These are phyloP conservation scores for Circaetus gallicus DNA, from an alignment of 2,113 vertebrate genomes.

Conservation along the genomic window DNA sequence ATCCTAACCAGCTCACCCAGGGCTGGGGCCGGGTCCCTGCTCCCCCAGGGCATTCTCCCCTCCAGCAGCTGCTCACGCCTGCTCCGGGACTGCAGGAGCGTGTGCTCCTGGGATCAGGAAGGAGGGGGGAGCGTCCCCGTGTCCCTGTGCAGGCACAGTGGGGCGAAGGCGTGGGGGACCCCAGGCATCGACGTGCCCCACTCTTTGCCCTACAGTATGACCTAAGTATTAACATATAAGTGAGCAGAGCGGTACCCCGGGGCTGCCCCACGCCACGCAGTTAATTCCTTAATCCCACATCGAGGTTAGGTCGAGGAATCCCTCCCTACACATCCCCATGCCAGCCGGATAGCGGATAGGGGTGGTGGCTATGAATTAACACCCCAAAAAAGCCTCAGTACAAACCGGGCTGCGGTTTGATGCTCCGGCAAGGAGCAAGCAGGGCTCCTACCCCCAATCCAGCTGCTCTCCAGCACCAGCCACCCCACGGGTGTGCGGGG, in stretches of 20 bases:
- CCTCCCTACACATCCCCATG: neutral
- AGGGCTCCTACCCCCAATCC: neutral
- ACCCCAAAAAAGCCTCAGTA: neutral
- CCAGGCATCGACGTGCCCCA: fast-evolving
- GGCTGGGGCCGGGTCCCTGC: neutral
- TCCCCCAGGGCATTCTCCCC: neutral
- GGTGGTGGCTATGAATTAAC: neutral
- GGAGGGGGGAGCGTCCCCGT: neutral
- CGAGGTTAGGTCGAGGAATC: fast-evolving
- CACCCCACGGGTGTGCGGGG: neutral
- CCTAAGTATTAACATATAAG: fast-evolving
- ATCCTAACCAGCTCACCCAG: neutral
- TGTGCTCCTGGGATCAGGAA: neutral
- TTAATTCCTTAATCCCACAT: neutral
- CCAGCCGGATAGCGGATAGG: fast-evolving
- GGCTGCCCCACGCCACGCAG: fast-evolving
- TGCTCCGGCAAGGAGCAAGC: neutral
- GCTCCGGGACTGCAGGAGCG: fast-evolving
- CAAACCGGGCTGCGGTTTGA: neutral
- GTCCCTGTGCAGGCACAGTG: neutral
- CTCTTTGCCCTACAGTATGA: fast-evolving
- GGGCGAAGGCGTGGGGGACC: neutral
- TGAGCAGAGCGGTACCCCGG: fast-evolving
- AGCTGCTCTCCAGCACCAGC: neutral
- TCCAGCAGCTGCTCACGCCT: neutral